Base-by-base conservation (phyloP, 2,113 vertebrate species). In the Tamias sibiricus region DNA sequence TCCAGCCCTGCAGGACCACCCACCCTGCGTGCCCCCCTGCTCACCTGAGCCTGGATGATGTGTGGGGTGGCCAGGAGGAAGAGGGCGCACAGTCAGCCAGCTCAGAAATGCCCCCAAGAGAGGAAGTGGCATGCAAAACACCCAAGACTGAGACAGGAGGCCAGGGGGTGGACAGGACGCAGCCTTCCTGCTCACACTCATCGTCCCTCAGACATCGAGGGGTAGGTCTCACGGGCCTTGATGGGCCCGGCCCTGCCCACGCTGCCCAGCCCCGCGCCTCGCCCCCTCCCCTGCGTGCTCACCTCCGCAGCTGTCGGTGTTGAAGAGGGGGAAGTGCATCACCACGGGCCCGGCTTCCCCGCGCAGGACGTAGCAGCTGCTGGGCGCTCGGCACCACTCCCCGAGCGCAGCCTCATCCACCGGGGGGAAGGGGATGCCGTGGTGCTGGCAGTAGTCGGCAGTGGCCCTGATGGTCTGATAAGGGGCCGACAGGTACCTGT, bases 311-410 rank as follows among this genome's bases (percentile, higher is more conserved):
- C 71, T 98, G 20, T 59, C 16, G 0, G 4, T 94, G 95, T 98
- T 98, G 95, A 98, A 98, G 24, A 98, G 97, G 16, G 98, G 97
- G 12, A 98, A 98, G 42, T 98, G 97, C 94, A 98, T 96, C 82
- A 98, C 82, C 2, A 92, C 90, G 11, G 98, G 98, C 0, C 37
- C 74, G 0, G 54, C 28, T 17, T 96, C 59, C 37, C 92, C 97
- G 93, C 28, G 49, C 87, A 98, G 97, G 83, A 98, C 66, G 16
- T 98, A 97, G 91, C 95, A 97, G 17, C 97, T 90, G 16, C 7
- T 68, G 0, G 87, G 98, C 17, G 80, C 77, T 54, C 42, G 2
- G 62, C 91, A 13, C 10, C 96, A 77, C 37, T 80, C 37, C n/a
- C 74, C 6, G 24, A 95, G 54, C 20, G 42, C 20, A 10, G 57